Evolutionary conservation across 2,113 vertebrate species (phyloP).

Genomic region (Sturnira hondurensis): DNA sequence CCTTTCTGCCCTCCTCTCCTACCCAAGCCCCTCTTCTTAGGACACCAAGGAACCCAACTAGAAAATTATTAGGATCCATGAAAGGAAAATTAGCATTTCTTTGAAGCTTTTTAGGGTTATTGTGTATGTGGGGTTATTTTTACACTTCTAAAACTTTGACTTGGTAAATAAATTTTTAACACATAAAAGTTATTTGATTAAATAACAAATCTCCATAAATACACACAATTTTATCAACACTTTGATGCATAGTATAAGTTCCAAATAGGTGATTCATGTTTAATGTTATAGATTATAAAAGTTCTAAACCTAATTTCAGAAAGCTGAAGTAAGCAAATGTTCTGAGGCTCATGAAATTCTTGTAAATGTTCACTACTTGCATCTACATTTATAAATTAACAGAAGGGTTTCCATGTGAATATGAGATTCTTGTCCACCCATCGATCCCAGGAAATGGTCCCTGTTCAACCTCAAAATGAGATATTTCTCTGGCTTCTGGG

Average conservation of each 20-base stretch:
- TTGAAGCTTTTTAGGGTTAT: background rate
- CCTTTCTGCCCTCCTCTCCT: background rate
- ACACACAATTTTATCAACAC: background rate
- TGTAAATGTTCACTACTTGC: background rate
- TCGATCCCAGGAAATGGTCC: background rate
- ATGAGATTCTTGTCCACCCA: background rate
- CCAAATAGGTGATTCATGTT: background rate
- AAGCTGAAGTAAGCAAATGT: background rate
- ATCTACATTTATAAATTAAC: background rate
- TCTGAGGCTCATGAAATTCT: background rate
- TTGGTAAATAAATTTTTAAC: background rate
- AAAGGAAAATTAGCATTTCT: background rate
- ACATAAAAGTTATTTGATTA: background rate
- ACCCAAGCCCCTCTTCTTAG: background rate
- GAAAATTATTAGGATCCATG: background rate
- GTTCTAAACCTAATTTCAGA: background rate
- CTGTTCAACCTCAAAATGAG: background rate
- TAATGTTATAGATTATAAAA: background rate
- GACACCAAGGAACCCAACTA: background rate
- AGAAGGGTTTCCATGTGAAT: background rate
- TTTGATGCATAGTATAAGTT: background rate
- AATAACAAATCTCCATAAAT: background rate
- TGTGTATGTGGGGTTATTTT: background rate
- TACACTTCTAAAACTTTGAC: background rate
- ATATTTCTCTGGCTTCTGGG: background rate